These are phyloP conservation scores for Polypterus bichir DNA, from an alignment of 2,113 vertebrate genomes.

Conservation along the genomic window DNA sequence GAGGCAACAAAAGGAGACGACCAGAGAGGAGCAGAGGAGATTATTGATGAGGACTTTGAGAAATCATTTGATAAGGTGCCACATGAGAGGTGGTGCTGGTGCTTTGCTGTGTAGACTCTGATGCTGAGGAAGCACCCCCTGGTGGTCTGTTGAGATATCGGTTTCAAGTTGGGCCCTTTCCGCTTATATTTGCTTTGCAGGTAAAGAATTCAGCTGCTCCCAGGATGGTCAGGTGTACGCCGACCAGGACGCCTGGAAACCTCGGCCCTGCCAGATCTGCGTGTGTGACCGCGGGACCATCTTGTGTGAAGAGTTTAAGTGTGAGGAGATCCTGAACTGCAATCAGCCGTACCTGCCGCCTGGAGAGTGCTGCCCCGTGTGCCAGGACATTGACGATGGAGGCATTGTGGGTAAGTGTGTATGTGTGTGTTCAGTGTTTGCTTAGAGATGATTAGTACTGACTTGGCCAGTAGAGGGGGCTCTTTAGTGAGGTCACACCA, in stretches of 20 bases:
- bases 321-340: slow-evolving; percentile 63
- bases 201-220: slow-evolving; percentile 64
- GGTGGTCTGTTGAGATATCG: no score
- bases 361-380: slow-evolving; percentile 82
- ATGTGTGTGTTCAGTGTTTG: background rate
- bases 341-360: slow-evolving; percentile 58
- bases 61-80: no score
- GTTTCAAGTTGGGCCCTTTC: background rate
- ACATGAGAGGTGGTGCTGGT: no score
- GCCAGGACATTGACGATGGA: slow-evolving; percentile 26
- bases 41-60: no score
- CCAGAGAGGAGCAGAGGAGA: no score
- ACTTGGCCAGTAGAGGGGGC: no score
- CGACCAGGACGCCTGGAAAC: slow-evolving; percentile 92
- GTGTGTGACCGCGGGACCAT: slow-evolving; percentile 85
- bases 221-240: slow-evolving; percentile 78
- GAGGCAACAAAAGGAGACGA: no score
- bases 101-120: no score
- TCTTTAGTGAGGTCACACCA: no score
- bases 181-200: slow-evolving; percentile 39
- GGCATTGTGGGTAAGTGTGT: slow-evolving; percentile 3
- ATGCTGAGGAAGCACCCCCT: no score
- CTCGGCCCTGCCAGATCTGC: slow-evolving; percentile 80
- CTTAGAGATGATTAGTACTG: no score
- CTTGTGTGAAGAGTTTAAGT: slow-evolving; percentile 81